Percentiles rank a stretch among this genome's conserved stretches.
phyloP scores from a whole-genome alignment of 2,797 vertebrate species.

The Luscinia megarhynchos region DNA sequence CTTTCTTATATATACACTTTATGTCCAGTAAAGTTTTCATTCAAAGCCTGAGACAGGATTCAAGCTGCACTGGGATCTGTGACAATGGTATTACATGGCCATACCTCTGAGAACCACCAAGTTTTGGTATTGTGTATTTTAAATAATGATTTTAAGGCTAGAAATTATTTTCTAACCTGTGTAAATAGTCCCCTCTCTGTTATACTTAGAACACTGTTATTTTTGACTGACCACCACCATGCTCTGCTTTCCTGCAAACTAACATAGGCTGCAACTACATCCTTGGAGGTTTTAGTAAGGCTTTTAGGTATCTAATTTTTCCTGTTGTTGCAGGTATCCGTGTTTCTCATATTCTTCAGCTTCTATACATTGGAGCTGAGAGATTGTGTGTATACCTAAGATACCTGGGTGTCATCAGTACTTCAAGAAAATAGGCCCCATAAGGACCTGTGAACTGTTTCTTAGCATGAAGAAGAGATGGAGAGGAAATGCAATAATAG shows the following conservation, averaged over 20 bases:
- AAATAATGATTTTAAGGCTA: neutral
- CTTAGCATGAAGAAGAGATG: neutral
- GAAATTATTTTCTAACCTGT: neutral
- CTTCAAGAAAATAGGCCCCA: neutral
- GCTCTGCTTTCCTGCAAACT: neutral
- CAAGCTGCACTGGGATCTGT: neutral
- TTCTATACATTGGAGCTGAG: neutral
- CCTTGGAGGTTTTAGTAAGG: neutral
- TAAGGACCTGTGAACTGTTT: neutral
- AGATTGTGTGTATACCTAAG: neutral
- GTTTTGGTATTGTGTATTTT: neutral
- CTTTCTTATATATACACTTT: neutral
- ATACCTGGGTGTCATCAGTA: neutral
- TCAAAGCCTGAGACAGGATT: neutral
- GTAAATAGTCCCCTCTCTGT: neutral
- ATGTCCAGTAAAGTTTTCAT: neutral
- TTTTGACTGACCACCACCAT: neutral
- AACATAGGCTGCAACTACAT: neutral
- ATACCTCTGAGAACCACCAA: neutral
- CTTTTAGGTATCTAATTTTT: neutral
- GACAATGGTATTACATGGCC: neutral
- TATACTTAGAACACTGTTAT: neutral
- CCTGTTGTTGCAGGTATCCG: rapidly evolving
- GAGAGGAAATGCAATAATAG: neutral
- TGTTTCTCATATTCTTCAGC: neutral